These are phyloP conservation scores for Latheticus oryzae DNA, from an alignment of 2,888 invertebrate species.

Conservation along the genomic window DNA sequence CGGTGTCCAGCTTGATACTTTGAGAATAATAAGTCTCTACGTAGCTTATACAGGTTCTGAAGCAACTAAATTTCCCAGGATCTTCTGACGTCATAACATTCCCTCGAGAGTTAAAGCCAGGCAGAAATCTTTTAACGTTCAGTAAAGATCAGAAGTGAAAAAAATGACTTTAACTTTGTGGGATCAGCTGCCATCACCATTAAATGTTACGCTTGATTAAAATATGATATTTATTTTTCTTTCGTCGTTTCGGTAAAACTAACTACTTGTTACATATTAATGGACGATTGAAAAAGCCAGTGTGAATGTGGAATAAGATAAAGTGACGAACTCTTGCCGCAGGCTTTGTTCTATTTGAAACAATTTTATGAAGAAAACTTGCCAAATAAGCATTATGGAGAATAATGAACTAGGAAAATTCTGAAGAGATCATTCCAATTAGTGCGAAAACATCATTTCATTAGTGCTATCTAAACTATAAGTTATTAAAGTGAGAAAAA, in stretches of 20 bases:
- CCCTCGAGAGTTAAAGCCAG: conserved; percentile 28
- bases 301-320: conserved; percentile 1
- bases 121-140: too few species aligned
- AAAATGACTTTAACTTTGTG: too few species aligned
- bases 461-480: too few species aligned
- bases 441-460: too few species aligned
- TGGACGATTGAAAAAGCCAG: conserved; percentile 3
- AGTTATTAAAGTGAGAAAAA: too few species aligned
- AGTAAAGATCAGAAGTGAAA: too few species aligned
- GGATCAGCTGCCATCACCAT: too few species aligned
- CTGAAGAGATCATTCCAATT: conserved; percentile 3
- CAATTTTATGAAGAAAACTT: neutral
- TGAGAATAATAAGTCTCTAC: conserved; percentile 25
- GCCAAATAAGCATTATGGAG: conserved; percentile 1
- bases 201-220: neutral
- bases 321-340: conserved; percentile 1
- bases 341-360: conserved; percentile 12
- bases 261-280: conserved; percentile 18
- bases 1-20: conserved; percentile 26
- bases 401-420: neutral
- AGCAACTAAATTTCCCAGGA: conserved; percentile 35
- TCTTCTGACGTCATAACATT: conserved; percentile 28
- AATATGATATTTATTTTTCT: conserved; percentile 5
- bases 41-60: conserved; percentile 26
- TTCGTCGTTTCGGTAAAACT: neutral